A percentile compares a stretch with the other conserved stretches of the same genome.
These are phyloP conservation scores for Podocnemis expansa DNA, from an alignment of 2,113 vertebrate genomes.

Conservation along the genomic window DNA sequence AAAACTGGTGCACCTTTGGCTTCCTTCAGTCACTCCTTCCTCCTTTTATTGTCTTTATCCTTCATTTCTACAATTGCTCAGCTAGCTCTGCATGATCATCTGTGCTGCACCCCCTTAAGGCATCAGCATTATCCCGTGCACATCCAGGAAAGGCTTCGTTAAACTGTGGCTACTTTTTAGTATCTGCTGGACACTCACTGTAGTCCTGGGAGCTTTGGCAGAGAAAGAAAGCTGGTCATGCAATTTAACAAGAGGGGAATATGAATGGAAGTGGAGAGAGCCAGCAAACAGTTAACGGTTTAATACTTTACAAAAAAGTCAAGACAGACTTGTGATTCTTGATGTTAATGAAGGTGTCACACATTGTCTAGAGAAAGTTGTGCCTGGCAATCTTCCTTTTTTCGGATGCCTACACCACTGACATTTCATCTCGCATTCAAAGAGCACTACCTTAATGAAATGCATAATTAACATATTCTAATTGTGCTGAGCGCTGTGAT, in stretches of 20 bases:
- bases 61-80: constrained; percentile 13
- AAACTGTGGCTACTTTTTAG: constrained; percentile 27
- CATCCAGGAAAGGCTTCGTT: constrained; percentile 41
- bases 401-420: constrained; percentile 99
- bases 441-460: constrained; percentile 99
- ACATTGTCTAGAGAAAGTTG: constrained; percentile 99
- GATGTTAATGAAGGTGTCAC: constrained; percentile 99
- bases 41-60: constrained; percentile 47
- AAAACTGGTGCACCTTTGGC: constrained; percentile 63
- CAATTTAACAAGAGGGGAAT: background rate
- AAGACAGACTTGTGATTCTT: constrained; percentile 99
- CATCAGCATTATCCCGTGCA: background rate
- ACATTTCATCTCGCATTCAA: constrained; percentile 99
- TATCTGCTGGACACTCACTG: background rate
- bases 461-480: constrained; percentile 99
- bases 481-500: constrained; percentile 99
- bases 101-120: background rate
- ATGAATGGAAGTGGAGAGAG: constrained; percentile 35
- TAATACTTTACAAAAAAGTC: constrained; percentile 99
- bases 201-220: constrained; percentile 35
- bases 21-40: constrained; percentile 47
- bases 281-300: constrained; percentile 90
- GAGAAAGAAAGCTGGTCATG: background rate
- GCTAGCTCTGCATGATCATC: background rate
- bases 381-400: constrained; percentile 99